phyloP scores from a whole-genome alignment of 2,888 invertebrate species.

The Schizaphis graminum region DNA sequence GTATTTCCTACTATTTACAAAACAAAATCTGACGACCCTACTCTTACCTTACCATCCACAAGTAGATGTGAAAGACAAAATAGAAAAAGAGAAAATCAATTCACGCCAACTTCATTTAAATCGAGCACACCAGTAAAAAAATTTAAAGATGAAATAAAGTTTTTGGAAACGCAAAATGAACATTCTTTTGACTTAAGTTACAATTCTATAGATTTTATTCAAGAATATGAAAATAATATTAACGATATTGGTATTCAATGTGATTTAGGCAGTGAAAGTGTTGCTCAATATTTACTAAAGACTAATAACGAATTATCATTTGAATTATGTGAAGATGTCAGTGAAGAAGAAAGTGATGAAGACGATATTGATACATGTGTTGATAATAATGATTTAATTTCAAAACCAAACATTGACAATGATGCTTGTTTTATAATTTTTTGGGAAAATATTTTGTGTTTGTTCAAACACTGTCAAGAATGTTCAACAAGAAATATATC shows the following conservation, averaged over 20 bases:
- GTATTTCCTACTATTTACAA: slow-evolving; percentile 35
- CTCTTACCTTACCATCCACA: slow-evolving; percentile 4
- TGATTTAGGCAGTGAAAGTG: background rate
- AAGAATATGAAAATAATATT: background rate
- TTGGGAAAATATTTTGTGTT: slow-evolving; percentile 1
- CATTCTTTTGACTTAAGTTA: slow-evolving; percentile 2
- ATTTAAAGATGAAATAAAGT: background rate
- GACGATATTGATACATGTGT: background rate
- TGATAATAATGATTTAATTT: background rate
- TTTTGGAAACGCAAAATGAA: background rate
- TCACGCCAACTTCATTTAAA: background rate
- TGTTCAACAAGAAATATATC: background rate
- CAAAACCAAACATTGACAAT: background rate
- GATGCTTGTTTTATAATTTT: slow-evolving; percentile 14
- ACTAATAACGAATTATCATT: background rate
- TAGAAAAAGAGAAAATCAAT: slow-evolving; percentile 9
- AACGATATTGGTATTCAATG: background rate
- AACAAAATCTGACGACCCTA: background rate
- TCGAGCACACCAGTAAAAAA: background rate
- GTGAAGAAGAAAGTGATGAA: slow-evolving; percentile 12
- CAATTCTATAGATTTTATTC: slow-evolving; percentile 6
- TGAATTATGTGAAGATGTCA: background rate
- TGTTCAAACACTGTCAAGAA: background rate
- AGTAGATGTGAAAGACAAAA: background rate
- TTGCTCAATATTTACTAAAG: background rate